A percentile compares a stretch with the other conserved stretches of the same genome.
These are phyloP conservation scores for Palythoa heliodiscus DNA, from an alignment of 92 coral and sea anemone genomes.

Conservation along the genomic window DNA sequence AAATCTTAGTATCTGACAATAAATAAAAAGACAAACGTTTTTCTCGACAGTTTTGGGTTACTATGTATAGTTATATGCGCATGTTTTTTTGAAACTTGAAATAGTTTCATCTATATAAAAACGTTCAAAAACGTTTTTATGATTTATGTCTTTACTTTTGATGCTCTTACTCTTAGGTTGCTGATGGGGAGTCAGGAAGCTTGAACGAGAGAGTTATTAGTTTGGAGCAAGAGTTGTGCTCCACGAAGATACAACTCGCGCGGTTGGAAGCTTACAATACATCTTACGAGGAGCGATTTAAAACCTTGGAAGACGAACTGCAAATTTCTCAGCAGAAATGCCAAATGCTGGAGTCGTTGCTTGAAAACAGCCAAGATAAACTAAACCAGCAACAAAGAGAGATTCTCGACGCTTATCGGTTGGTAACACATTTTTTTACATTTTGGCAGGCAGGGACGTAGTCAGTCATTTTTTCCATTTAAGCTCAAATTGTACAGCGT, in stretches of 20 bases:
- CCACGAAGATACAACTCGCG: neutral
- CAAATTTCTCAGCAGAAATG: constrained; percentile 25
- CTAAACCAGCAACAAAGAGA: constrained; percentile 38
- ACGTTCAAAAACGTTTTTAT: neutral
- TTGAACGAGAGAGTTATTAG: neutral
- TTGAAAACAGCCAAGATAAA: constrained; percentile 45
- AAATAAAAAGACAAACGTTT: too few species aligned
- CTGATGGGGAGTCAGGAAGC: neutral
- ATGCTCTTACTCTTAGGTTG: neutral
- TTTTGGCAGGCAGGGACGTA: neutral
- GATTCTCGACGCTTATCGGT: constrained; percentile 42
- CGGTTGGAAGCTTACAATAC: constrained; percentile 52
- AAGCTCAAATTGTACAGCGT: too few species aligned
- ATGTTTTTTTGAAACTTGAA: too few species aligned
- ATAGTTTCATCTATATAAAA: too few species aligned
- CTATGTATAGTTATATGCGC: too few species aligned
- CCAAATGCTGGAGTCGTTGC: constrained; percentile 34
- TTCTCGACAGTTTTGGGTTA: too few species aligned
- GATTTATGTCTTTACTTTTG: neutral
- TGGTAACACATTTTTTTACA: neutral
- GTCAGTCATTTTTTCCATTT: too few species aligned
- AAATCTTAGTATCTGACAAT: too few species aligned
- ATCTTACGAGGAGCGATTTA: constrained; percentile 51
- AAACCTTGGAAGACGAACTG: constrained; percentile 33
- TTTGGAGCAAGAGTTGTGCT: constrained; percentile 40